phyloP scores from a whole-genome alignment of 2,888 invertebrate species.

The Lycaena phlaeas region DNA sequence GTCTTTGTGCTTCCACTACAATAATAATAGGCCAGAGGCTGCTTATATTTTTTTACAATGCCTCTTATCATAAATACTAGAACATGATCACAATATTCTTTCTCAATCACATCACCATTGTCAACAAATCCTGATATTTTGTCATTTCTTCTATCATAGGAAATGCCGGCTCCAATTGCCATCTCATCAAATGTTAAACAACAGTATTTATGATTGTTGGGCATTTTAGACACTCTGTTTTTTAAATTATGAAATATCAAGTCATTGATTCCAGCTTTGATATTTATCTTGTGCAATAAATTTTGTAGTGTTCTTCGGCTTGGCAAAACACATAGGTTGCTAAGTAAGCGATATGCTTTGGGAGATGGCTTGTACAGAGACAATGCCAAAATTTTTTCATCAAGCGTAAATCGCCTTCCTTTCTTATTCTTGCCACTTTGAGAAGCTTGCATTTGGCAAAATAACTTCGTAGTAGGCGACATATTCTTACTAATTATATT shows the following conservation, averaged over 20 bases:
- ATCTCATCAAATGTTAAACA: conserved; percentile 2
- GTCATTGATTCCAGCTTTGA: background rate
- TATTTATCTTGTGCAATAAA: background rate
- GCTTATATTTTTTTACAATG: conserved; percentile 1
- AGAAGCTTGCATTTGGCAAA: too few species aligned
- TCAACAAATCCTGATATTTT: conserved; percentile 3
- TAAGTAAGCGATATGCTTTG: background rate
- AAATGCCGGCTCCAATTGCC: background rate
- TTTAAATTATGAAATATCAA: background rate
- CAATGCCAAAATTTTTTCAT: background rate
- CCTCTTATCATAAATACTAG: conserved; percentile 9
- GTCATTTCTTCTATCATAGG: conserved; percentile 1
- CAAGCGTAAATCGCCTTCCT: background rate
- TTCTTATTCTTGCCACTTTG: background rate
- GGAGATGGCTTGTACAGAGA: background rate
- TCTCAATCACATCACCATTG: background rate
- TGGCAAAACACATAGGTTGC: conserved; percentile 1
- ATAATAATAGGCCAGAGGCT: too few species aligned
- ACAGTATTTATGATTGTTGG: conserved; percentile 1
- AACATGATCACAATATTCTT: conserved; percentile 4
- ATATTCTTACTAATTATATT: too few species aligned
- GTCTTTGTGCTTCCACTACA: conserved; percentile 5
- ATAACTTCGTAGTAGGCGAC: too few species aligned
- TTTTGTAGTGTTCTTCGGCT: background rate
- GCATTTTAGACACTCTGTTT: background rate